phyloP scores from a whole-genome alignment of 2,113 vertebrate genomes.

The Carettochelys insculpta region DNA sequence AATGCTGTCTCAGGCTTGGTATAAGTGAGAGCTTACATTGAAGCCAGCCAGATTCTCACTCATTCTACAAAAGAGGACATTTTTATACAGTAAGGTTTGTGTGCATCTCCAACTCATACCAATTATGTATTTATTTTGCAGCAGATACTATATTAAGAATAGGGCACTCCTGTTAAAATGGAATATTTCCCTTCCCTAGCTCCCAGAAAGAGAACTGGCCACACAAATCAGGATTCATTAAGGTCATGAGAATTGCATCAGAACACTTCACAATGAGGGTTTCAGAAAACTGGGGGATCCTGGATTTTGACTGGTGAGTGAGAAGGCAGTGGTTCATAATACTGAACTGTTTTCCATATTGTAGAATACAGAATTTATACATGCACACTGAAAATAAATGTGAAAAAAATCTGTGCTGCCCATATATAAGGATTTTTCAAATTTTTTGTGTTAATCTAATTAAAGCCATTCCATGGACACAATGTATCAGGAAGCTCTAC shows the following conservation, averaged over 20 bases:
- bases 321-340: neutral
- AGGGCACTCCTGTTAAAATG: neutral
- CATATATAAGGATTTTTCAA: neutral
- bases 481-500: rapidly evolving
- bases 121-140: neutral
- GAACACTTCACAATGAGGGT: neutral
- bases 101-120: neutral
- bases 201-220: neutral
- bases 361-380: neutral
- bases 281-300: neutral
- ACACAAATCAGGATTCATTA: neutral
- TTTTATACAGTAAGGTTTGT: neutral
- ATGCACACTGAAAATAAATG: neutral
- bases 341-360: neutral
- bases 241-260: neutral
- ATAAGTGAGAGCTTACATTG: neutral
- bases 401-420: neutral
- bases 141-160: neutral
- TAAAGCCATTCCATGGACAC: neutral
- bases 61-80: neutral
- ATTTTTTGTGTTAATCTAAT: neutral
- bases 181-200: neutral
- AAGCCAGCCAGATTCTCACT: neutral
- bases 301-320: neutral
- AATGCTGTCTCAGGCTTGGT: neutral